Evolutionary conservation across 2,113 vertebrate genomes (phyloP).

Genomic region (Phylloscopus trochilus): DNA sequence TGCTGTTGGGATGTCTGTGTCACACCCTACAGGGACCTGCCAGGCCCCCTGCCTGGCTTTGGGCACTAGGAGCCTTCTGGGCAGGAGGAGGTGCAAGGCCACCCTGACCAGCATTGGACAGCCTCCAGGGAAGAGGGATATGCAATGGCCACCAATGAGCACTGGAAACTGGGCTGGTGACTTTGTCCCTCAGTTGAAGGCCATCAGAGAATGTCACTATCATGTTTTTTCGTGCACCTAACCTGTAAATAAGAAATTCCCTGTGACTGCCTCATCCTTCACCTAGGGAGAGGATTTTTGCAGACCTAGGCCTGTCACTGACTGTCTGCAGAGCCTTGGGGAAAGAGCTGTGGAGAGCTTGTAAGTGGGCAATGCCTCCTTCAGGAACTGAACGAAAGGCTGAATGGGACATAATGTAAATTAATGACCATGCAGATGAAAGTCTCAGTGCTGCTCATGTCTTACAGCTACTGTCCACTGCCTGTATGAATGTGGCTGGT

Average conservation of each 20-base stretch:
- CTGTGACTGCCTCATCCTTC: neutral
- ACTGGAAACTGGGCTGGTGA: neutral
- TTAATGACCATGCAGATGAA: neutral
- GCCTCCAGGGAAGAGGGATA: neutral
- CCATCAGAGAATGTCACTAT: neutral
- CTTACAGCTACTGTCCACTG: neutral
- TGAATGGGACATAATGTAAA: neutral
- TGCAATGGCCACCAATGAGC: neutral
- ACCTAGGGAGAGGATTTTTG: neutral
- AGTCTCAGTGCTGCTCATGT: neutral
- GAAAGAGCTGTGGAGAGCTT: neutral
- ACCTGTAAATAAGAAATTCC: neutral
- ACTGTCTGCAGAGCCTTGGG: neutral
- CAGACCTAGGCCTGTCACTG: neutral
- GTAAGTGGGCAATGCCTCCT: constrained; percentile 3
- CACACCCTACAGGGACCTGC: neutral
- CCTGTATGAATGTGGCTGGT: neutral
- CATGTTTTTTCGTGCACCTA: neutral
- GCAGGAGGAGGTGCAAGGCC: neutral
- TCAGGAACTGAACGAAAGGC: neutral
- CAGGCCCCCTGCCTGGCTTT: neutral
- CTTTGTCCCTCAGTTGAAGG: neutral
- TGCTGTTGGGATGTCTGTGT: neutral
- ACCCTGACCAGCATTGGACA: too few species aligned
- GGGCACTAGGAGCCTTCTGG: neutral